phyloP scores from a whole-genome alignment of 2,113 vertebrate species.

The Chrysemys picta region DNA sequence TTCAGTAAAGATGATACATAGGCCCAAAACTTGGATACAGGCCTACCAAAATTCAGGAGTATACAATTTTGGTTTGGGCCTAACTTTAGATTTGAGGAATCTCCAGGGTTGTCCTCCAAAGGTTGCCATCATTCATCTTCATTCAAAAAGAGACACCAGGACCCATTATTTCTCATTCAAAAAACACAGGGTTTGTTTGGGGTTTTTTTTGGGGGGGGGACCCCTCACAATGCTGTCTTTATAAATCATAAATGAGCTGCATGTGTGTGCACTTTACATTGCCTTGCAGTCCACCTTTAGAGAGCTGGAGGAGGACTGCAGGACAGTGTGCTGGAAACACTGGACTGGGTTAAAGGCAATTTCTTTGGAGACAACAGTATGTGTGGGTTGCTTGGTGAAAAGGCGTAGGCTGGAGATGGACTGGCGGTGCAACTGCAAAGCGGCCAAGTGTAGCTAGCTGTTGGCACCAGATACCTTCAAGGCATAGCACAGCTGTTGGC shows the following conservation, averaged over 20 bases:
- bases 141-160: constrained; percentile 13
- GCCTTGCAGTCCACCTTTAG: background rate
- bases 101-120: background rate
- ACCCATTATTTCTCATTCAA: constrained; percentile 15
- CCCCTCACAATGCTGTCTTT: background rate
- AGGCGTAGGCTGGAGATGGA: background rate
- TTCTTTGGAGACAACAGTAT: background rate
- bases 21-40: background rate
- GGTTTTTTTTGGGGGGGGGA: background rate
- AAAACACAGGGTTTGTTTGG: background rate
- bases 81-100: background rate
- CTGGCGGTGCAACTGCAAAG: background rate
- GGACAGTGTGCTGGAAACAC: background rate
- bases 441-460: background rate
- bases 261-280: background rate
- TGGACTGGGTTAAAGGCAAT: background rate
- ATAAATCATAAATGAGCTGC: background rate
- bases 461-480: background rate
- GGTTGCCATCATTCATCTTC: background rate
- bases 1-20: constrained; percentile 15
- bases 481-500: background rate
- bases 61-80: constrained; percentile 44
- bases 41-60: constrained; percentile 30
- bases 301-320: background rate
- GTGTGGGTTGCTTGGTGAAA: constrained; percentile 1